Evolutionary conservation across 2,113 vertebrate species (phyloP).

Genomic region (Oriolus oriolus): DNA sequence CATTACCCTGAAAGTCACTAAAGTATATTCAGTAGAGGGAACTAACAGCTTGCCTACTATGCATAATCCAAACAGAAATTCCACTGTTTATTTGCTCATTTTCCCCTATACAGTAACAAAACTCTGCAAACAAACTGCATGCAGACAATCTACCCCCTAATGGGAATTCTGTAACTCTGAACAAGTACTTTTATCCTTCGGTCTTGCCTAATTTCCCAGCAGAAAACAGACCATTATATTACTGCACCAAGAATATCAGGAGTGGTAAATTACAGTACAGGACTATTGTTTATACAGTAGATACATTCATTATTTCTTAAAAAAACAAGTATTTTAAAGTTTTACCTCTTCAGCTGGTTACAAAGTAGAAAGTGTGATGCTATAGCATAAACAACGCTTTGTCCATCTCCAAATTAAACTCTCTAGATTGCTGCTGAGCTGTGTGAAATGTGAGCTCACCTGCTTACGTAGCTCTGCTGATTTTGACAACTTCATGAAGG

Average conservation of each 20-base stretch:
- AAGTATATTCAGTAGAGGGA: neutral
- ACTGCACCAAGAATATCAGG: neutral
- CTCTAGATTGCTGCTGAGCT: neutral
- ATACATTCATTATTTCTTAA: neutral
- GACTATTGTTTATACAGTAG: neutral
- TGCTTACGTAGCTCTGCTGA: slow-evolving; percentile 79
- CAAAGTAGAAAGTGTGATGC: neutral
- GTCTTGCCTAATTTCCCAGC: neutral
- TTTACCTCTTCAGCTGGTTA: neutral
- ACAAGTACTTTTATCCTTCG: neutral
- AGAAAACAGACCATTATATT: neutral
- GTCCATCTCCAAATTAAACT: neutral
- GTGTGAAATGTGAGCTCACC: slow-evolving; percentile 67
- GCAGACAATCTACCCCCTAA: neutral
- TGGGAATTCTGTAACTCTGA: neutral
- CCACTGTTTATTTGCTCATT: neutral
- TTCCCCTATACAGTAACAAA: slow-evolving; percentile 29
- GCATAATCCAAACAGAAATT: neutral
- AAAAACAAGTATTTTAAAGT: neutral
- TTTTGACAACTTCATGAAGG: slow-evolving; percentile 94
- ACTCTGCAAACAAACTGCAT: neutral
- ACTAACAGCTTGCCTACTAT: neutral
- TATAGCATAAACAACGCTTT: neutral
- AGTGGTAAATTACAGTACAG: neutral
- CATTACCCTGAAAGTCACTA: neutral